phyloP scores from a whole-genome alignment of 2,888 invertebrate species.

The Caenorhabditis sp. region DNA sequence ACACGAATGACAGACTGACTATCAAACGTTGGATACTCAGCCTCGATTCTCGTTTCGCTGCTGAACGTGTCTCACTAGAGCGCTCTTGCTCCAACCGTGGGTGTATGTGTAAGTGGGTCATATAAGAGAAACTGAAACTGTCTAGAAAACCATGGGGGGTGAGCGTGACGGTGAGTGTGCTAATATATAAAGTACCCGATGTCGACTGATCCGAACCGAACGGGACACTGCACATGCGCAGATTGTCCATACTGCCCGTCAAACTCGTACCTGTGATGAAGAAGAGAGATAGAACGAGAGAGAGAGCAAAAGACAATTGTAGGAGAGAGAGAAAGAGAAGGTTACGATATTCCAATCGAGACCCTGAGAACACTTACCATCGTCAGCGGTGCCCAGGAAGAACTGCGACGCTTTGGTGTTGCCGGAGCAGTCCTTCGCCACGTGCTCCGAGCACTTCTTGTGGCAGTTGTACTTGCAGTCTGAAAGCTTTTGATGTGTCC shows the following conservation, averaged over 20 bases:
- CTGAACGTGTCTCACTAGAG: too few relatives aligned
- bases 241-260: constrained; percentile 79
- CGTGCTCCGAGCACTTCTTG: constrained; percentile 88
- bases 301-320: too few relatives aligned
- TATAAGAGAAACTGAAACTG: constrained; percentile 14
- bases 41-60: too few relatives aligned
- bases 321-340: neutral
- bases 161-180: neutral
- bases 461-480: constrained; percentile 97
- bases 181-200: constrained; percentile 38
- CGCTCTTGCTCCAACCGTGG: neutral
- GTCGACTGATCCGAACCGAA: constrained; percentile 74
- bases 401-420: constrained; percentile 71
- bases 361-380: constrained; percentile 64
- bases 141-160: neutral
- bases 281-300: neutral
- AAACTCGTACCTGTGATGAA: constrained; percentile 52
- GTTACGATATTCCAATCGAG: too few relatives aligned
- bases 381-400: constrained; percentile 75
- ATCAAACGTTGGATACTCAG: too few relatives aligned
- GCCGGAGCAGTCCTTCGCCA: constrained; percentile 83
- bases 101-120: neutral
- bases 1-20: too few relatives aligned
- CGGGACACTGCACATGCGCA: constrained; percentile 80
- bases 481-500: constrained; percentile 66